Percentiles rank a stretch among this genome's conserved stretches.
These are phyloP conservation scores for Gnathonemus longibarbis DNA, from an alignment of 2,113 vertebrate genomes.

Conservation along the genomic window DNA sequence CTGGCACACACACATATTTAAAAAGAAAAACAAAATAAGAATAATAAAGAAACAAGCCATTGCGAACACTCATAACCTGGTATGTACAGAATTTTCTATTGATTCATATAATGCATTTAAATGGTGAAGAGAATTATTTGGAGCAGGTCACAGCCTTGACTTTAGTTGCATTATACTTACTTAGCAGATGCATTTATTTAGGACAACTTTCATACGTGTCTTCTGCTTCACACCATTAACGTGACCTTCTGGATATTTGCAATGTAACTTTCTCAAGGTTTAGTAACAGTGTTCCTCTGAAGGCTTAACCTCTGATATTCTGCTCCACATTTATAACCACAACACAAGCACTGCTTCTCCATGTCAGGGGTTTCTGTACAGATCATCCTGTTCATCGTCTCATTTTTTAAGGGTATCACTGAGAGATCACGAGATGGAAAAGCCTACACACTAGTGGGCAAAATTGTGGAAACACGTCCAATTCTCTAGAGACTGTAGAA, in stretches of 20 bases:
- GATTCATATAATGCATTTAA: neutral
- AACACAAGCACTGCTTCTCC: neutral
- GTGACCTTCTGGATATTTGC: neutral
- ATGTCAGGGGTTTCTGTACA: neutral
- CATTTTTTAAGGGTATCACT: neutral
- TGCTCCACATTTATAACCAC: neutral
- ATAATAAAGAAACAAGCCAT: neutral
- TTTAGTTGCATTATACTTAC: neutral
- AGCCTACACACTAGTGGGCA: neutral
- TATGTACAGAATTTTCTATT: neutral
- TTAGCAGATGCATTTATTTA: neutral
- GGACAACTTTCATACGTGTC: neutral
- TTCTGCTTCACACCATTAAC: neutral
- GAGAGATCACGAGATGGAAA: neutral
- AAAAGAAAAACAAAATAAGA: neutral
- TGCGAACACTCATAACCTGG: neutral
- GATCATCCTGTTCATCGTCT: neutral
- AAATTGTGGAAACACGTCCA: neutral
- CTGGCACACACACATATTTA: neutral
- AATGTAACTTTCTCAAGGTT: neutral
- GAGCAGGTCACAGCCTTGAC: neutral
- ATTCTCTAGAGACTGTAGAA: neutral
- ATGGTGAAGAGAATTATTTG: neutral
- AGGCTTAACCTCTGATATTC: neutral
- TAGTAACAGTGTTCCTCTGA: neutral